Evolutionary conservation across 2,888 invertebrate species (phyloP).

Genomic region (Hyles lineata): DNA sequence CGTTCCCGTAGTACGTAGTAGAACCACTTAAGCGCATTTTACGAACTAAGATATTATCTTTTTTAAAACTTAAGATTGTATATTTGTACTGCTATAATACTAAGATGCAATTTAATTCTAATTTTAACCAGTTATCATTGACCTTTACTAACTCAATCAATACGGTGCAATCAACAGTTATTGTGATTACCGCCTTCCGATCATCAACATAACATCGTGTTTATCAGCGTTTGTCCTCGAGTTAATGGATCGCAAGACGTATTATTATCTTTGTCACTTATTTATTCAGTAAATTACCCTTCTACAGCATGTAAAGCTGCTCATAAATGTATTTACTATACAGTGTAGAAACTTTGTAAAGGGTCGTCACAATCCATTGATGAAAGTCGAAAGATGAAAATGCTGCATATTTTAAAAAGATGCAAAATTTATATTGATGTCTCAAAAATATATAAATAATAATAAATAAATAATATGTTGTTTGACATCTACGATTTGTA

Average conservation of each 20-base stretch:
- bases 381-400: no score
- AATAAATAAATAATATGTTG: no score
- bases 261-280: not conserved
- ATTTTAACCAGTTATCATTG: not conserved
- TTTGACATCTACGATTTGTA: no score
- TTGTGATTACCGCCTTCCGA: not conserved
- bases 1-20: no score
- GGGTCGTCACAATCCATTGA: no score
- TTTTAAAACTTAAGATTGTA: no score
- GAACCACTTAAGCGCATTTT: no score
- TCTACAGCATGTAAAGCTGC: not conserved
- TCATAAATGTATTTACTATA: not conserved
- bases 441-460: no score
- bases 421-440: no score
- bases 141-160: not conserved
- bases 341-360: not conserved
- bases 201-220: conserved; percentile 6
- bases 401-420: no score
- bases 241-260: not conserved
- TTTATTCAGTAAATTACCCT: not conserved
- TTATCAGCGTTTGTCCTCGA: not conserved
- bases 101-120: not conserved
- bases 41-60: no score
- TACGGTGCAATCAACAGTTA: not conserved
- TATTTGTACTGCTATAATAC: not conserved